A percentile compares a stretch with the other conserved stretches of the same genome.
These are phyloP conservation scores for Andrena flavipes DNA, from an alignment of 2,888 invertebrate genomes.

Conservation along the genomic window DNA sequence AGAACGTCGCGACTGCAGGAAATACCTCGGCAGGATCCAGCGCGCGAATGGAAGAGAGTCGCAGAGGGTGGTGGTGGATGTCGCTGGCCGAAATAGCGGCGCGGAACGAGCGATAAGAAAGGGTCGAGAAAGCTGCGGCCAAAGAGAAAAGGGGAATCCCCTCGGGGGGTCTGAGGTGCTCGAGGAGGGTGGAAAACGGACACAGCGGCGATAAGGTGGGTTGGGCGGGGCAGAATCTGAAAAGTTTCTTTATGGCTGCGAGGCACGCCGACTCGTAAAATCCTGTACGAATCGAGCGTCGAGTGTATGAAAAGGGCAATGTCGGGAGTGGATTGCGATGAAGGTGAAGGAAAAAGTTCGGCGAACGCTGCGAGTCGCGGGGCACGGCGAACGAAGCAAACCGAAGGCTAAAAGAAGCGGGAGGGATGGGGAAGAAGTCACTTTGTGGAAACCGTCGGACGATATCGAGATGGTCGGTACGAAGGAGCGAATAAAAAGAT, in stretches of 20 bases:
- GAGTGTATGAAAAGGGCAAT: slow-evolving; percentile 52
- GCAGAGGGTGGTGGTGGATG: slow-evolving; percentile 40
- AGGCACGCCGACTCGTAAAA: slow-evolving; percentile 67
- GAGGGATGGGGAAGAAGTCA: slow-evolving; percentile 33
- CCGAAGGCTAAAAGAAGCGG: background rate
- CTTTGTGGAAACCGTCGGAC: slow-evolving; percentile 41
- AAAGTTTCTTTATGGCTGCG: slow-evolving; percentile 68
- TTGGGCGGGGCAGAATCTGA: slow-evolving; percentile 42
- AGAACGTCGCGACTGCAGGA: slow-evolving; percentile 28
- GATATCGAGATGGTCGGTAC: slow-evolving; percentile 37
- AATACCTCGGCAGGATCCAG: slow-evolving; percentile 12
- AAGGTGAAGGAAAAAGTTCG: slow-evolving; percentile 20
- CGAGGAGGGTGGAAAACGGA: slow-evolving; percentile 16
- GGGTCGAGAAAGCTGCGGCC: slow-evolving; percentile 24
- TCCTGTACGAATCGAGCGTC: slow-evolving; percentile 62
- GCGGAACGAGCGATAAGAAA: slow-evolving; percentile 19
- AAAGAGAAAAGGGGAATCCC: slow-evolving; percentile 45
- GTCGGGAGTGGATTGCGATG: slow-evolving; percentile 45
- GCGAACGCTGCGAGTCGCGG: background rate
- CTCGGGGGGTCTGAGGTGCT: background rate
- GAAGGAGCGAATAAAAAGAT: slow-evolving; percentile 52
- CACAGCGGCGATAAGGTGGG: slow-evolving; percentile 33
- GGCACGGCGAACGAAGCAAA: background rate
- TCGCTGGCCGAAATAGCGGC: slow-evolving; percentile 27
- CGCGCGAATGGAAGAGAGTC: background rate